Conservation (phyloP, 2,113 vertebrate species). For the Syngnathus typhle region DNA sequence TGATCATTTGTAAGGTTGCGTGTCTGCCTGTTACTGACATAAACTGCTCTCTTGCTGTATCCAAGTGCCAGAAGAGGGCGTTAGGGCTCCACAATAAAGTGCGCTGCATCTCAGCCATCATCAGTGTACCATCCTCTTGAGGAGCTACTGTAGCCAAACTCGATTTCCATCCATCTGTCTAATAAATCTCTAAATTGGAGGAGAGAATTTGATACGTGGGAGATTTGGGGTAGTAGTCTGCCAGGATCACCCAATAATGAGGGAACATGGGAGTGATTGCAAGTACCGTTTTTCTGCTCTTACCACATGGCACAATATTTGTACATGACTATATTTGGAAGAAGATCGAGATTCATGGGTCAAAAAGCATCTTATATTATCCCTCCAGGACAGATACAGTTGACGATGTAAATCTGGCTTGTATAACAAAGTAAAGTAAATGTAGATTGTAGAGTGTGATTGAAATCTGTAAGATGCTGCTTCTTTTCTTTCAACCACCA, state of each 20-base stretch:
- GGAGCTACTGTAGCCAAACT: slow-evolving; percentile 46
- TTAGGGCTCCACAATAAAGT: slow-evolving; percentile 23
- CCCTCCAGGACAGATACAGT: slow-evolving; percentile 5
- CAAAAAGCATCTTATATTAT: slow-evolving; percentile 16
- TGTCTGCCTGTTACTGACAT: background rate
- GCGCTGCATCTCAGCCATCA: slow-evolving; percentile 11
- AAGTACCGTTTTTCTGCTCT: slow-evolving; percentile 18
- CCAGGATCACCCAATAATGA: slow-evolving; percentile 41
- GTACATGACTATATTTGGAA: background rate
- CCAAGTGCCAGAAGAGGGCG: slow-evolving; percentile 39
- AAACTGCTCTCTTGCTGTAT: background rate
- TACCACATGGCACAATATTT: slow-evolving; percentile 25
- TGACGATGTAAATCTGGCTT: slow-evolving; percentile 24
- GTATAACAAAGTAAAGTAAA: slow-evolving; percentile 14
- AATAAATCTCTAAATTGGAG: slow-evolving; percentile 67
- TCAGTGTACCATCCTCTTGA: slow-evolving; percentile 30
- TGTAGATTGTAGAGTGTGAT: slow-evolving; percentile 20
- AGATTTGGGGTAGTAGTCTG: slow-evolving; percentile 54
- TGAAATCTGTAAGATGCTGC: slow-evolving; percentile 39
- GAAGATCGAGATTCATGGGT: background rate
- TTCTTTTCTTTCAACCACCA: slow-evolving; percentile 25
- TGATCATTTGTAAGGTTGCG: background rate
- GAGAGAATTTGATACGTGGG: slow-evolving; percentile 55
- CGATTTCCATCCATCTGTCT: slow-evolving; percentile 70
- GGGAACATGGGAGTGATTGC: slow-evolving; percentile 35